Conservation (phyloP, 1,140 invertebrate species). For the Panagrolaimus sp. region DNA sequence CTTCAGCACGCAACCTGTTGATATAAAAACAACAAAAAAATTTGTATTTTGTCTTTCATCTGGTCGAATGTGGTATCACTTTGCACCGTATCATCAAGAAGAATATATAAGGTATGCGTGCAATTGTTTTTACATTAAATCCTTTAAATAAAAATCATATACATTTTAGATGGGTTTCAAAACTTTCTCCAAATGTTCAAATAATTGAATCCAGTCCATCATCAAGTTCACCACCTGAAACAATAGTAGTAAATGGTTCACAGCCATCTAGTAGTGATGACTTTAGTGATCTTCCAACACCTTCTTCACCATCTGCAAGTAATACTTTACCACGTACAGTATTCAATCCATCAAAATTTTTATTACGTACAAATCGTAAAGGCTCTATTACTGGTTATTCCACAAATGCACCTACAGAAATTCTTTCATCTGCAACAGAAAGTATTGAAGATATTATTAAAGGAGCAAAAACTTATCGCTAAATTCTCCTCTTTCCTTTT, state of each 20-base stretch:
- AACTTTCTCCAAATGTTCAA: background rate
- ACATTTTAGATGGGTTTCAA: conserved; percentile 6
- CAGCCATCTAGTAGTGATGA: background rate
- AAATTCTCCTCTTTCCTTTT: too few species aligned
- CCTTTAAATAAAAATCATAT: too few species aligned
- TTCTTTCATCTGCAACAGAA: background rate
- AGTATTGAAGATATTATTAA: conserved; percentile 1
- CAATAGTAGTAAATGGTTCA: background rate
- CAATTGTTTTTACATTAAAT: background rate
- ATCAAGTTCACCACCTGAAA: background rate
- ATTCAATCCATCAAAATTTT: background rate
- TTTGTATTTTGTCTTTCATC: conserved; percentile 6
- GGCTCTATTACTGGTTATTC: background rate
- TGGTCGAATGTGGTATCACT: conserved; percentile 8
- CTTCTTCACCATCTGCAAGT: background rate
- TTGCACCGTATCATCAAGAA: background rate
- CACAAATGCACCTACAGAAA: background rate
- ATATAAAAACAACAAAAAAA: conserved; percentile 13
- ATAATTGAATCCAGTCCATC: background rate
- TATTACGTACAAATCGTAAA: background rate
- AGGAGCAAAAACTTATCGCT: too few species aligned
- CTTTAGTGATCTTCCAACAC: background rate
- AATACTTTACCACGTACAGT: background rate
- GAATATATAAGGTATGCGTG: conserved; percentile 1
- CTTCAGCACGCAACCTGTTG: conserved; percentile 1